Evolutionary conservation across 2,888 invertebrate genomes (phyloP), one percentile per base, ranked within the genome.

Genomic region (Anorthoa munda): DNA sequence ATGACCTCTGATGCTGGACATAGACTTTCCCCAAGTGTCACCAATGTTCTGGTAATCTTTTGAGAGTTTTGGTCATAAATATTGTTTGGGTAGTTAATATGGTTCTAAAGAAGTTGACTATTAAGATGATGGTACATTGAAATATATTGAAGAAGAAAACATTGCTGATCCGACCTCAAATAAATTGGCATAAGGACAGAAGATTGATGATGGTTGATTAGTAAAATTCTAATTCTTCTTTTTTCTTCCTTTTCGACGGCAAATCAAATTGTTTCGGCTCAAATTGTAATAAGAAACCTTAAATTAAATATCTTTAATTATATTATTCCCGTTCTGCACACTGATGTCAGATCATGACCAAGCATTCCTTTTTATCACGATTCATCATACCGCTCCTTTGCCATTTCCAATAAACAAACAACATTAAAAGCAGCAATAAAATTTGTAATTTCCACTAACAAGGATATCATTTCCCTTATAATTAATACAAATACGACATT

Each of bases 401-500:
- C 17, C 48, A 23, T 18, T 26, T 26, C 60, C 39, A 31, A 72
- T 53, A 53, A 53, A 31, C 46, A 7, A 51, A 46, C 4, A 12
- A 64, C 48, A 26, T 71, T n/a, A 56, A 77, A 61, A 51, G 31
- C 39, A 51, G 23, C 17, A 63, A 53, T 66, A 61, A 51, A 65
- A 72, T 71, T 55, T 64, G 45, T 39, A 12, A 13, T 70, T 63
- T 56, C 60, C 63, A 77, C 70, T 51, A 81, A 81, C 51, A 71
- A 77, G 73, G 72, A 72, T 72, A 77, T 67, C 31, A 79, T 65
- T 77, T 66, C 51, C 26, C 39, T 61, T 56, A 66, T 81, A 81
- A 81, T 81, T 77, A 81, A 66, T 82, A 81, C 21, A 64, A 72
- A 72, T 66, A 51, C 50, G 78, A 68, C 65, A 18, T 71, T 2